phyloP scores from a whole-genome alignment of 2,113 vertebrate species.

The Prolemur simus region DNA sequence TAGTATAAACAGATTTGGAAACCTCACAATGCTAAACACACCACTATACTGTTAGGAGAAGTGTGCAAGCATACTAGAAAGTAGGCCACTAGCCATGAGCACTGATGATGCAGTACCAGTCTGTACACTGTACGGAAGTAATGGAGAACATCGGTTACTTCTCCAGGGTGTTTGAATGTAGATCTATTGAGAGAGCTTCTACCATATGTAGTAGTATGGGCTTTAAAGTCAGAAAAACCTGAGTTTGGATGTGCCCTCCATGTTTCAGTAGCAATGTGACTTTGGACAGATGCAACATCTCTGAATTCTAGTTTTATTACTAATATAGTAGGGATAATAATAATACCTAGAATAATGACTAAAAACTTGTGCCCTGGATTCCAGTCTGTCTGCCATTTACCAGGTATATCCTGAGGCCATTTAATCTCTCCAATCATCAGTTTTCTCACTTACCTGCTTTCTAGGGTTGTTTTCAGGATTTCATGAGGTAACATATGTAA shows the following conservation, averaged over 20 bases:
- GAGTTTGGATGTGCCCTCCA: neutral
- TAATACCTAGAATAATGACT: neutral
- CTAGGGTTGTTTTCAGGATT: neutral
- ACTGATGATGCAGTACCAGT: neutral
- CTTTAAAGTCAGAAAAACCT: neutral
- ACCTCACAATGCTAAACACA: neutral
- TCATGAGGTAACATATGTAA: constrained; percentile 37
- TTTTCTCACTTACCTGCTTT: neutral
- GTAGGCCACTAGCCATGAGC: neutral
- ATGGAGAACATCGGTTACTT: neutral
- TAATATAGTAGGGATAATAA: neutral
- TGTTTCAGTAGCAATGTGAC: neutral
- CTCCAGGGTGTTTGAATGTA: neutral
- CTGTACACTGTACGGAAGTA: neutral
- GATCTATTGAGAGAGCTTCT: neutral
- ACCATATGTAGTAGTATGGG: neutral
- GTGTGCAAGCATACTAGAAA: neutral
- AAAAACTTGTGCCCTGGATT: neutral
- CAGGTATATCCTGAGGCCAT: neutral
- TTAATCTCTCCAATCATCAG: constrained; percentile 31
- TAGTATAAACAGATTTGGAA: neutral
- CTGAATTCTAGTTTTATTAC: neutral
- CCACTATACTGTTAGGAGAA: neutral
- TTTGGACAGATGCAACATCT: neutral
- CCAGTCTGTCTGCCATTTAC: neutral